Evolutionary conservation across 2,888 invertebrate species (phyloP).

Genomic region (Melikaiella ostensackeni): DNA sequence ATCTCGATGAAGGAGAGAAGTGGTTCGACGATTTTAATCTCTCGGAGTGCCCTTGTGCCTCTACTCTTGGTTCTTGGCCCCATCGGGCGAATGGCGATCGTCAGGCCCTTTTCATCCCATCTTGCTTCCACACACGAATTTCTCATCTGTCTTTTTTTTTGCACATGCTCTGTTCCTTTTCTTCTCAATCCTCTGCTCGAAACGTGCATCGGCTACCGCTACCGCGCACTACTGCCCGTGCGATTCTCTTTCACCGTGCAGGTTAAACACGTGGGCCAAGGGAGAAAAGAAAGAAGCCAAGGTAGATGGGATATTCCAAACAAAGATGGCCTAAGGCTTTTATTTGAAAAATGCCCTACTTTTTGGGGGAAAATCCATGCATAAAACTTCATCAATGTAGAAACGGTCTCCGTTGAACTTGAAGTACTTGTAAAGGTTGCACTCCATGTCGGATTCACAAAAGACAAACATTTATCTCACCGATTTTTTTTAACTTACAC

Average conservation of each 20-base stretch:
- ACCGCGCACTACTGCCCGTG: slow-evolving; percentile 62
- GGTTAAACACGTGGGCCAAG: slow-evolving; percentile 44
- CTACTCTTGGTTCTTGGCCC: too few species aligned
- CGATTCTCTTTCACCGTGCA: slow-evolving; percentile 29
- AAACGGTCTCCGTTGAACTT: too few species aligned
- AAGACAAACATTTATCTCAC: too few species aligned
- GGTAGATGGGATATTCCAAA: slow-evolving; percentile 39
- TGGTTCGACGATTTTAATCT: slow-evolving; percentile 54
- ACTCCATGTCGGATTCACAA: too few species aligned
- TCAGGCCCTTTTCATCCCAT: slow-evolving; percentile 24
- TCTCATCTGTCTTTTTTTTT: slow-evolving; percentile 33
- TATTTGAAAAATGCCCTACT: neutral
- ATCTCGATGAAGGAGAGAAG: slow-evolving; percentile 40
- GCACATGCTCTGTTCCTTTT: slow-evolving; percentile 45
- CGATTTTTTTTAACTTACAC: too few species aligned
- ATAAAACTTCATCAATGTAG: neutral
- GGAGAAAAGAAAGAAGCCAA: slow-evolving; percentile 1
- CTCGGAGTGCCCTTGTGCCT: slow-evolving; percentile 48
- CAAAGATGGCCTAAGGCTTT: neutral
- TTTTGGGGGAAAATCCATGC: neutral
- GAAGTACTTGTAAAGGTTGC: too few species aligned
- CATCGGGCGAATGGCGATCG: slow-evolving; percentile 41
- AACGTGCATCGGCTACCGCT: slow-evolving; percentile 69
- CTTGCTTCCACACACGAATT: slow-evolving; percentile 37
- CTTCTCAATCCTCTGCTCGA: slow-evolving; percentile 44